phyloP scores from a whole-genome alignment of 64 coral and sea anemone genomes.

The Acropora tenuis region DNA sequence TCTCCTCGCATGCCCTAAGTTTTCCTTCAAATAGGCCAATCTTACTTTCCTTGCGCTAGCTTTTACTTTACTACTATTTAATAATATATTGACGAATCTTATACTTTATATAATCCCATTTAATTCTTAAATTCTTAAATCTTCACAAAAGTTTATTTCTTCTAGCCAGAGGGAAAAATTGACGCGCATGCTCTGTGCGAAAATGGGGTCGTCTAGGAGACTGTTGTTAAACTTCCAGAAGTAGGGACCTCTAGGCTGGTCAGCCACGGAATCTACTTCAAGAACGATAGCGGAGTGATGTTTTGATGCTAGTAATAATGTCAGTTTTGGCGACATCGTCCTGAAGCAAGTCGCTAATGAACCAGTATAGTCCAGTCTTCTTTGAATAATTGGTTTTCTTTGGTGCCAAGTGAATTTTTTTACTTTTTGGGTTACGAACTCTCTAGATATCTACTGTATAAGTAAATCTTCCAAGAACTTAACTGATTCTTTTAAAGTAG shows the following conservation, averaged over 20 bases:
- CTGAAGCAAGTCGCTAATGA: not conserved
- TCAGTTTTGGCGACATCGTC: not conserved
- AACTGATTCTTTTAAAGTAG: not conserved
- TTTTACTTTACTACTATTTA: conserved; percentile 22
- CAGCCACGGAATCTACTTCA: not conserved
- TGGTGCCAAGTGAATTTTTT: conserved; percentile 33
- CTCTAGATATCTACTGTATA: conserved; percentile 32
- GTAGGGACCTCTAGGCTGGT: not conserved
- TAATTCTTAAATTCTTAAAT: not conserved
- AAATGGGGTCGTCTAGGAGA: not conserved
- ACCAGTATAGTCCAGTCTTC: conserved; percentile 29
- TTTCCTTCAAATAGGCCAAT: not conserved
- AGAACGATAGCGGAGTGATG: conserved; percentile 3
- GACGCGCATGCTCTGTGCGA: not conserved
- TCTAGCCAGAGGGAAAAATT: not conserved
- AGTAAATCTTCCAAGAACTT: conserved; percentile 1
- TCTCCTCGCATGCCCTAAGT: not conserved
- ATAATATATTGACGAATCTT: conserved; percentile 1
- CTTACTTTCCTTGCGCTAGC: not conserved
- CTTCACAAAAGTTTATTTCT: not conserved
- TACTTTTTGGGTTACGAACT: conserved; percentile 1
- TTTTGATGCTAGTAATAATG: not conserved
- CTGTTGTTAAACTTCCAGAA: not conserved
- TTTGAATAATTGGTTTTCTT: conserved; percentile 19
- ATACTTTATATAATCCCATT: conserved; percentile 37